Percentiles rank a stretch among this genome's conserved stretches.
Conservation (phyloP, 1,140 invertebrate species). For the Capitella teleta region DNA sequence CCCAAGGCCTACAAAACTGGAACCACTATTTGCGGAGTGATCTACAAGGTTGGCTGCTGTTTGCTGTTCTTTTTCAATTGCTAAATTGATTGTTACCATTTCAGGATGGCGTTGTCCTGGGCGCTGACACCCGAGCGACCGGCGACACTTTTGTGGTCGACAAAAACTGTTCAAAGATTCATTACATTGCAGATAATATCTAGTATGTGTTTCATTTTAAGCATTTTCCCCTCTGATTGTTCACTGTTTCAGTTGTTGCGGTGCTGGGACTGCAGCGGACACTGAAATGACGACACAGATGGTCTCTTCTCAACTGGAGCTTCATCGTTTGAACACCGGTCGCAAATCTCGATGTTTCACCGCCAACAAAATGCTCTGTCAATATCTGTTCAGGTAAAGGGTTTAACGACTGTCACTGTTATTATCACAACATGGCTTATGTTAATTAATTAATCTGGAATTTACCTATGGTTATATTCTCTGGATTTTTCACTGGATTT, state of each 20-base stretch:
- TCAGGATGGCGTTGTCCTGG: conserved; percentile 85
- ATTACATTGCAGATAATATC: conserved; percentile 87
- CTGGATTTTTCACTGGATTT: no score
- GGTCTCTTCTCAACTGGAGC: conserved; percentile 75
- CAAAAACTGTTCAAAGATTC: conserved; percentile 93
- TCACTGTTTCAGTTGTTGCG: conserved; percentile 52
- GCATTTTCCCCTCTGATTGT: neutral
- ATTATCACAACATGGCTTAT: no score
- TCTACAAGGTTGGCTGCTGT: conserved; percentile 56
- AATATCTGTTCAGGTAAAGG: conserved; percentile 86
- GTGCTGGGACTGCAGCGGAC: conserved; percentile 97
- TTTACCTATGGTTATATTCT: no score
- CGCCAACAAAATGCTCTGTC: conserved; percentile 79
- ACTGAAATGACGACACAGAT: conserved; percentile 81
- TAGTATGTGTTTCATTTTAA: conserved; percentile 55
- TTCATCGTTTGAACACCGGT: conserved; percentile 81
- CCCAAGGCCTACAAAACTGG: conserved; percentile 89
- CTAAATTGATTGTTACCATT: conserved; percentile 10
- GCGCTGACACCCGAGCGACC: conserved; percentile 94
- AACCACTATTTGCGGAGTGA: conserved; percentile 89
- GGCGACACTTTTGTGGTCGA: conserved; percentile 90
- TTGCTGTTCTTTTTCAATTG: neutral
- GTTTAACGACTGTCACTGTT: no score
- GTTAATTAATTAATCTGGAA: no score
- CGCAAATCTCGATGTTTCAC: conserved; percentile 74